These are phyloP conservation scores for Actenoides hombroni DNA, from an alignment of 2,113 vertebrate genomes.

Conservation along the genomic window DNA sequence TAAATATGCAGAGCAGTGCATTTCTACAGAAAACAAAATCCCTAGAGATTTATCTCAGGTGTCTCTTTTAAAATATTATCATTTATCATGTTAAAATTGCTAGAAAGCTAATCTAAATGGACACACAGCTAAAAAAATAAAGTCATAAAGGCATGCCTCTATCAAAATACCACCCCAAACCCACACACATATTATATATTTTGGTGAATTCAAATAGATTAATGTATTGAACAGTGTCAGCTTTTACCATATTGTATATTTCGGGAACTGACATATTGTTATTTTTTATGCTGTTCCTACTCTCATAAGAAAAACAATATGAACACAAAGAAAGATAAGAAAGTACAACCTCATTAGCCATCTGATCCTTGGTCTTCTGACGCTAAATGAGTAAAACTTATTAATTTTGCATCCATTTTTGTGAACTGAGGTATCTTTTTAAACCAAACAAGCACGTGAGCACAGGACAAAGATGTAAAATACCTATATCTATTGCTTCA, in stretches of 20 bases:
- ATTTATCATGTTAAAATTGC: background rate
- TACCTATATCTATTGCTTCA: background rate
- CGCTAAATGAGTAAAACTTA: background rate
- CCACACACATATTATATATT: background rate
- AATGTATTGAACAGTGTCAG: background rate
- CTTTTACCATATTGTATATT: background rate
- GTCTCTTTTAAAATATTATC: conserved; percentile 20
- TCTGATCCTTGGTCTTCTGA: background rate
- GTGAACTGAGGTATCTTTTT: background rate
- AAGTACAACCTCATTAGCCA: background rate
- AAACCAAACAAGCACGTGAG: background rate
- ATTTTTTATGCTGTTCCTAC: background rate
- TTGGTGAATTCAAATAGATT: background rate
- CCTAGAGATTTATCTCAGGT: background rate
- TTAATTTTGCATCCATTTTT: background rate
- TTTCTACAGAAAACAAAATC: background rate
- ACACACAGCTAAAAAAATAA: background rate
- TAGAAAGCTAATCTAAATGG: conserved; percentile 15
- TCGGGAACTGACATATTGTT: background rate
- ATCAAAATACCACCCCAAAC: background rate
- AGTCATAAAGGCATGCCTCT: background rate
- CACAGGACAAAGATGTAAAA: background rate
- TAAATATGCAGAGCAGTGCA: conserved; percentile 47
- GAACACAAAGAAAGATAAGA: conserved; percentile 11
- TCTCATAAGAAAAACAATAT: background rate